Base-by-base conservation (phyloP, 2,797 vertebrate species). In the Channa striata region DNA sequence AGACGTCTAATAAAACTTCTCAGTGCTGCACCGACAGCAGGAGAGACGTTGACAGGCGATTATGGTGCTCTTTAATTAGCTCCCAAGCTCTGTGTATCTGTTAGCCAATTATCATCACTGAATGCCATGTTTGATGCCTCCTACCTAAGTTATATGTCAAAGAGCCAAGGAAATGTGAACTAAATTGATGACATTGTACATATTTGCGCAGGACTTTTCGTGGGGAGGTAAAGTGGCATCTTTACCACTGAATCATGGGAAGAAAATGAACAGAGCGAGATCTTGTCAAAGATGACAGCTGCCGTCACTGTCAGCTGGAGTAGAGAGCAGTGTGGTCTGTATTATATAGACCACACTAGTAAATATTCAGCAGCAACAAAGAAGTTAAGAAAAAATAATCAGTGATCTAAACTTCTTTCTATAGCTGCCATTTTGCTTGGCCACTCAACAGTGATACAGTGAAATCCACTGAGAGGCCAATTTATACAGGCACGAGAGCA, bases 51-150 rank as follows among this genome's bases (percentile, higher is more conserved):
- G 91, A 91, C 87, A 81, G 83, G 72, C 64, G 82, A 89, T 91
- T 91, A 87, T 86, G 60, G 81, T 72, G 11, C 54, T 78, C 80
- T 88, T 84, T 92, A 92, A 93, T 93, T 93, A 91, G 83, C 69
- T 82, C 60, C 67, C 42, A 21, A 61, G 75, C 57, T 74, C 62
- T 21, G 43, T 77, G 47, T 63, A 73, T 83, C 63, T 81, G 68
- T 75, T 76, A 60, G 69, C 73, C 68, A 87, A 87, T 89, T 88
- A 87, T 82, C 65, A 76, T 59, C 64, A 53, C 63, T 53, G 52
- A 71, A 40, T 14, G 20, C 17, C 53, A 51, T n/a, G 11, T 79
- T 47, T 68, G 48, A 75, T 59, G 68, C 50, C 47, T 60, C 50
- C 59, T 36, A 8, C 56, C 16, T 4, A 20, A 44, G 34, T 44